Percentiles rank a stretch among this genome's conserved stretches.
phyloP scores from a whole-genome alignment of 2,113 vertebrate genomes.

The Sciurus niger region DNA sequence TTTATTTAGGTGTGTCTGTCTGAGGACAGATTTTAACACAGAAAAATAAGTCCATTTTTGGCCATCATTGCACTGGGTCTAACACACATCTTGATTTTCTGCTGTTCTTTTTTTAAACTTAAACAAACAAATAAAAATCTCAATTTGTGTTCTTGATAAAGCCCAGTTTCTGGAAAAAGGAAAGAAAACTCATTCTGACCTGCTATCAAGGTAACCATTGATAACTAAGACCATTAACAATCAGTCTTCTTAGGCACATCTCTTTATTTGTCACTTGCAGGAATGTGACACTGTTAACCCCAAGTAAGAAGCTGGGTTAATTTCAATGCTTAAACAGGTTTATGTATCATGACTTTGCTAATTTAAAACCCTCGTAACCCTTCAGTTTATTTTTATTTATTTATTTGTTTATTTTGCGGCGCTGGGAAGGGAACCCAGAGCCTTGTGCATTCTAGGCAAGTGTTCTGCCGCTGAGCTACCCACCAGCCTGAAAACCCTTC shows the following conservation, averaged over 20 bases:
- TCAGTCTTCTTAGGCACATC: neutral
- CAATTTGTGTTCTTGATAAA: constrained; percentile 50
- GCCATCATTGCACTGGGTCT: neutral
- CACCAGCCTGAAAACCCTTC: neutral
- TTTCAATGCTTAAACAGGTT: constrained; percentile 43
- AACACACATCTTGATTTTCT: neutral
- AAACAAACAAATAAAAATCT: neutral
- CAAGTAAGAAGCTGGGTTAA: neutral
- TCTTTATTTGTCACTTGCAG: constrained; percentile 39
- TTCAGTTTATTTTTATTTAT: neutral
- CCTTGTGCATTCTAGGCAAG: neutral
- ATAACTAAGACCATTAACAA: neutral
- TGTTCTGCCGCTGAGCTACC: neutral
- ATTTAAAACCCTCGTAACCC: neutral
- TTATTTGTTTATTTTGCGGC: neutral
- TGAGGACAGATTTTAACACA: constrained; percentile 26
- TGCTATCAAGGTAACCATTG: neutral
- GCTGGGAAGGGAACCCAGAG: neutral
- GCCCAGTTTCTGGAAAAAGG: neutral
- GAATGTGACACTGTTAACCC: constrained; percentile 8
- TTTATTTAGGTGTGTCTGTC: constrained; percentile 69
- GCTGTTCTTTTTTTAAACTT: neutral
- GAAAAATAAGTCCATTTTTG: constrained; percentile 49
- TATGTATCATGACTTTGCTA: neutral
- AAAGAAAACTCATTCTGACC: constrained; percentile 47